phyloP scores from a whole-genome alignment of 2,113 vertebrate species.

The Platysteira castanea region DNA sequence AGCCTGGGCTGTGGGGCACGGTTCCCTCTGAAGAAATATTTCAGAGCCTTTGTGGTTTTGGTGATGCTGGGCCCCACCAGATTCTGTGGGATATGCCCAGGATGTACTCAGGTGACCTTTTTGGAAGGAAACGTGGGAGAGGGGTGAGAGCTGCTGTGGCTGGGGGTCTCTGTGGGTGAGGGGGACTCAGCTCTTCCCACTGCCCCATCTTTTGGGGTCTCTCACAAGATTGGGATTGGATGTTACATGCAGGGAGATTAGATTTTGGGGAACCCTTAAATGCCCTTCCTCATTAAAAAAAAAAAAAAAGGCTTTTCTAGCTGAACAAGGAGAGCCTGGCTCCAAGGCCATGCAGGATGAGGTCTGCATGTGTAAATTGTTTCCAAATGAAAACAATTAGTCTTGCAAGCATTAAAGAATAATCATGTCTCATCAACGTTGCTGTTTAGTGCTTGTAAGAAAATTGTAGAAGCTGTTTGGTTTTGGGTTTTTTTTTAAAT shows the following conservation, averaged over 20 bases:
- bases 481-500: not conserved
- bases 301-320: not conserved
- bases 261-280: not conserved
- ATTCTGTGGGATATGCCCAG: not conserved
- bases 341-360: not conserved
- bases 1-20: fast-evolving
- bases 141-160: not conserved
- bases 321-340: not conserved
- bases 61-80: not conserved
- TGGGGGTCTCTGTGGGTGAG: too few species aligned
- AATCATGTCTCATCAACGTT: not conserved
- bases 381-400: not conserved
- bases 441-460: not conserved
- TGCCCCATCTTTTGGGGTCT: not conserved
- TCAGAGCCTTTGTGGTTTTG: not conserved
- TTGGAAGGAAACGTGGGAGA: not conserved
- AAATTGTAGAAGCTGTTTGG: not conserved
- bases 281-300: not conserved
- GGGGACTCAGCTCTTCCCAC: not conserved
- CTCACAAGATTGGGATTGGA: not conserved
- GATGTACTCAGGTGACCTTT: not conserved
- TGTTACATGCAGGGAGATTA: not conserved
- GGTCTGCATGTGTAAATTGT: not conserved
- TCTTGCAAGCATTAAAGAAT: not conserved
- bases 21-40: not conserved